Conservation (phyloP, 2,113 vertebrate species). For the Scortum barcoo region DNA sequence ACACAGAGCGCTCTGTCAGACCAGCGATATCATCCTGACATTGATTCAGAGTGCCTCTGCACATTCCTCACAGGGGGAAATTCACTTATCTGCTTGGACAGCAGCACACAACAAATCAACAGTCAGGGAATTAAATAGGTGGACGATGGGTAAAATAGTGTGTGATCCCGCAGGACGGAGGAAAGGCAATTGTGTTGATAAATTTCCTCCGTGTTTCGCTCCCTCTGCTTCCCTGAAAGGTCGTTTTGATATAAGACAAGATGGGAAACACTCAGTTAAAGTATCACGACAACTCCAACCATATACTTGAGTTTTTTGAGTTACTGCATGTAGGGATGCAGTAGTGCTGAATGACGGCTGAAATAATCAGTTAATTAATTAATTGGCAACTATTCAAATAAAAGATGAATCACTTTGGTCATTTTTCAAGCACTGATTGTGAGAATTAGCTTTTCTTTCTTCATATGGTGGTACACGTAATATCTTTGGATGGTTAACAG, state of each 20-base stretch:
- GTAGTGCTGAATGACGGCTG: neutral
- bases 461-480: neutral
- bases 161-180: conserved; percentile 32
- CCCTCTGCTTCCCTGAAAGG: conserved; percentile 13
- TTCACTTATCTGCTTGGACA: conserved; percentile 64
- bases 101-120: conserved; percentile 66
- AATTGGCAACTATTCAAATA: neutral
- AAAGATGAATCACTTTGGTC: neutral
- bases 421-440: neutral
- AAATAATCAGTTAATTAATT: neutral
- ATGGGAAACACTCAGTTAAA: conserved; percentile 8
- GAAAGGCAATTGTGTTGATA: conserved; percentile 38
- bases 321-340: neutral
- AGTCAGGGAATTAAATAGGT: conserved; percentile 67
- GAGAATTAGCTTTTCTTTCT: neutral
- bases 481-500: too few species aligned
- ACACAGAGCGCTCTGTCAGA: conserved; percentile 20
- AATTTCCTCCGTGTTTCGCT: conserved; percentile 1
- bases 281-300: neutral
- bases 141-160: conserved; percentile 25
- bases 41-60: conserved; percentile 50
- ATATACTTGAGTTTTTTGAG: conserved; percentile 2
- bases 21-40: conserved; percentile 51
- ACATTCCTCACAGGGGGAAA: conserved; percentile 68
- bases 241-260: neutral